Evolutionary conservation across 2,888 invertebrate species (phyloP).

Genomic region (Seira ritae): DNA sequence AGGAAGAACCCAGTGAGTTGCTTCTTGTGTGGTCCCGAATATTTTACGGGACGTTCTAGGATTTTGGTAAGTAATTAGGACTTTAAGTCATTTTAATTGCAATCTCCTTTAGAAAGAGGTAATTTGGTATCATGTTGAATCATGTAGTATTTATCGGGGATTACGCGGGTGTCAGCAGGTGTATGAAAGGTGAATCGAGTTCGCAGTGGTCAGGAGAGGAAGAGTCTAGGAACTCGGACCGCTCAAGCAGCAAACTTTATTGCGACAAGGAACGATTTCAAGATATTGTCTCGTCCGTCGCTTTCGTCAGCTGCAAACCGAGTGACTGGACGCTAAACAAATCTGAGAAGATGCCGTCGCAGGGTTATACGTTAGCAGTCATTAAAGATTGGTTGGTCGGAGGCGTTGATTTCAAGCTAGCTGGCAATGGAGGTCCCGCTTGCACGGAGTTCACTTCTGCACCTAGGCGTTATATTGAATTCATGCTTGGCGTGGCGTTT

Average conservation of each 20-base stretch:
- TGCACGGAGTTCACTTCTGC: slow-evolving; percentile 70
- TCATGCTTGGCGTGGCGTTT: slow-evolving; percentile 65
- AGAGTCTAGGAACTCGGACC: slow-evolving; percentile 60
- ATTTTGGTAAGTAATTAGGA: too few relatives aligned
- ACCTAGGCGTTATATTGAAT: slow-evolving; percentile 65
- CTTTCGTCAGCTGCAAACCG: slow-evolving; percentile 52
- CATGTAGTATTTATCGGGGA: background rate
- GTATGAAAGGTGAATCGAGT: slow-evolving; percentile 56
- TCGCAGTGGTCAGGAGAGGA: slow-evolving; percentile 57
- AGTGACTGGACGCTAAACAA: slow-evolving; percentile 46
- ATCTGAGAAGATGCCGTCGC: slow-evolving; percentile 70
- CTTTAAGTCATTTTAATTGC: too few relatives aligned
- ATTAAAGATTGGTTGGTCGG: slow-evolving; percentile 72
- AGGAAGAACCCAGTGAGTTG: too few relatives aligned
- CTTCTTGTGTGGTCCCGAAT: too few relatives aligned
- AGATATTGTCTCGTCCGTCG: slow-evolving; percentile 51
- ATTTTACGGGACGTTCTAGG: too few relatives aligned
- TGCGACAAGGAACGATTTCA: slow-evolving; percentile 52
- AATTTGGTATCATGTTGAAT: too few relatives aligned
- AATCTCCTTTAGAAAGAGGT: too few relatives aligned
- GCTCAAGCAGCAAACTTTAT: slow-evolving; percentile 53
- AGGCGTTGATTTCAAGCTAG: slow-evolving; percentile 72
- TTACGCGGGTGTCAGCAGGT: slow-evolving; percentile 27
- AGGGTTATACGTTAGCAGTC: slow-evolving; percentile 69
- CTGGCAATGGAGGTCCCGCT: slow-evolving; percentile 71